phyloP scores from a whole-genome alignment of 2,888 invertebrate species.

The Stenotaenia linearis region DNA sequence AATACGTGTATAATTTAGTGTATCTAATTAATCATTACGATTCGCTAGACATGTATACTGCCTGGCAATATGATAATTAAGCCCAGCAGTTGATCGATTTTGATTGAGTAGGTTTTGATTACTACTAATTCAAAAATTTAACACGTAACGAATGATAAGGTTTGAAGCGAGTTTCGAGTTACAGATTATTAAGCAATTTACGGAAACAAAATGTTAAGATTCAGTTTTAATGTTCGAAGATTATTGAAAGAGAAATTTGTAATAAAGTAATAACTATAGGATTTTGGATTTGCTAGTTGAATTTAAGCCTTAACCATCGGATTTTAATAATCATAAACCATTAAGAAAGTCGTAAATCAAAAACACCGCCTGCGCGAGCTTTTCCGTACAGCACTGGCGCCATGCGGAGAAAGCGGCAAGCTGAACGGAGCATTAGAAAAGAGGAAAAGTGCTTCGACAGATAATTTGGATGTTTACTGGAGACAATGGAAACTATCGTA shows the following conservation, averaged over 20 bases:
- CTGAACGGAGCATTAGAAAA: background rate
- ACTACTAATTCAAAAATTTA: background rate
- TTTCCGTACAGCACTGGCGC: constrained; percentile 16
- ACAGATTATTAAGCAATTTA: no score
- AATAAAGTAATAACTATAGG: background rate
- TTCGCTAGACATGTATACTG: background rate
- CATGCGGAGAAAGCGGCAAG: background rate
- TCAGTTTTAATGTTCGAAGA: no score
- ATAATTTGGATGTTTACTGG: constrained; percentile 13
- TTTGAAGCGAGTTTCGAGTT: no score
- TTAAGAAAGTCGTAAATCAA: background rate
- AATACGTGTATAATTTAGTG: background rate
- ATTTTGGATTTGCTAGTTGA: no score
- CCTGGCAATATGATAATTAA: background rate
- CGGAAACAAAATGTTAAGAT: no score
- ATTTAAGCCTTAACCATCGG: background rate
- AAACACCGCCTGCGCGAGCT: background rate
- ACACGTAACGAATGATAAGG: background rate
- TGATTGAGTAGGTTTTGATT: constrained; percentile 3
- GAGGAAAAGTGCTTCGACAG: background rate
- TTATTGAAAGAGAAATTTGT: no score
- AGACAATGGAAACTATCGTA: background rate
- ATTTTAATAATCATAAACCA: background rate
- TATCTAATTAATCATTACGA: background rate
- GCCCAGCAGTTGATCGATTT: background rate